A percentile compares a stretch with the other conserved stretches of the same genome.
phyloP scores from a whole-genome alignment of 1,140 invertebrate genomes.

The Neodiprion lecontei region DNA sequence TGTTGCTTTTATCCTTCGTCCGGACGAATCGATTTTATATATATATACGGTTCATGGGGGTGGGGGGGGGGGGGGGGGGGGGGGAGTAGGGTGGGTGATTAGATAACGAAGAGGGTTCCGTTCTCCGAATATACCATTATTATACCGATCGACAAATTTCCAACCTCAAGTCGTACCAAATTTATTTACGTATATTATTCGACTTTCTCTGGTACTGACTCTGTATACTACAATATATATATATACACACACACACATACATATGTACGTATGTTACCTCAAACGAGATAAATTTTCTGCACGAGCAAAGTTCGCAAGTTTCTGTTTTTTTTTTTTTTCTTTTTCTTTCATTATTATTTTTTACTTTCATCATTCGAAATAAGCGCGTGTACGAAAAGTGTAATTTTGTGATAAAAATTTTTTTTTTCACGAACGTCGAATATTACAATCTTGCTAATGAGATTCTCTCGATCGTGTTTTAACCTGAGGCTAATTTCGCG shows the following conservation, averaged over 20 bases:
- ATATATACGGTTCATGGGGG: constrained; percentile 28
- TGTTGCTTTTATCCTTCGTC: constrained; percentile 1
- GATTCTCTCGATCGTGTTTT: too few species aligned
- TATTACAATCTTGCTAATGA: too few species aligned
- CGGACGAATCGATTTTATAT: not conserved
- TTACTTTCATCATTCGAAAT: too few species aligned
- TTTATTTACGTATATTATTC: too few species aligned
- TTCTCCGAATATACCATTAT: not conserved
- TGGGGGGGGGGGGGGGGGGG: constrained; percentile 29
- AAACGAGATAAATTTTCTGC: not conserved
- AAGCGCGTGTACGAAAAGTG: too few species aligned
- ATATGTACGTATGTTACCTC: not conserved
- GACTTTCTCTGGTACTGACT: too few species aligned
- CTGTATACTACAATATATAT: not conserved
- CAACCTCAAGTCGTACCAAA: not conserved
- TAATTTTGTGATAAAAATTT: too few species aligned
- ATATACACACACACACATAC: constrained; percentile 6
- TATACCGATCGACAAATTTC: not conserved
- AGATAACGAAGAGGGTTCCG: not conserved
- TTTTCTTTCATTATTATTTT: not conserved
- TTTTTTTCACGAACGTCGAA: too few species aligned
- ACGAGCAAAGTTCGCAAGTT: not conserved
- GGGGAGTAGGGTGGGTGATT: not conserved
- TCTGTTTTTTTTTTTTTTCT: not conserved
- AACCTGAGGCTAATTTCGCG: too few species aligned